Percentiles rank a stretch among this genome's conserved stretches.
Evolutionary conservation across 2,113 vertebrate species (phyloP).

Genomic region (Abramis brama): DNA sequence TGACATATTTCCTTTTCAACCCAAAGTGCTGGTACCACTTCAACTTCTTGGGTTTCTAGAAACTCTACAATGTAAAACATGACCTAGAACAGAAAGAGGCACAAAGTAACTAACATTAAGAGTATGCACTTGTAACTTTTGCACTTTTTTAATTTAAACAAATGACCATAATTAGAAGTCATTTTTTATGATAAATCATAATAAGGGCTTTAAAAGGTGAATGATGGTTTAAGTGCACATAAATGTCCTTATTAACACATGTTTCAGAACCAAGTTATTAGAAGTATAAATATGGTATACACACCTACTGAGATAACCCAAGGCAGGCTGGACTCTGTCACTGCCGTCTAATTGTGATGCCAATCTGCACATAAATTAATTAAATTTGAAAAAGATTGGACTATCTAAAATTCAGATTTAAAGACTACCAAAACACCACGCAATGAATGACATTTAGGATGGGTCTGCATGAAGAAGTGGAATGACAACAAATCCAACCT

Average conservation of each 20-base stretch:
- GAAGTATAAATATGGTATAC: neutral
- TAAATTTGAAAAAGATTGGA: neutral
- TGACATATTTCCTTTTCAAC: neutral
- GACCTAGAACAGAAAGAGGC: neutral
- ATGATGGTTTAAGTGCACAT: neutral
- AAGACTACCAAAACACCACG: neutral
- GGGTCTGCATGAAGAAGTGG: neutral
- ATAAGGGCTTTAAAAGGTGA: neutral
- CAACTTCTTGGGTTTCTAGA: neutral
- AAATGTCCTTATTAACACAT: too few species aligned
- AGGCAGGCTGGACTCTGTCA: neutral
- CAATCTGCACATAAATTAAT: neutral
- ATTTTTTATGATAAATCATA: neutral
- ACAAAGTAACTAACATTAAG: neutral
- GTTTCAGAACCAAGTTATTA: neutral
- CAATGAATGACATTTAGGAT: neutral
- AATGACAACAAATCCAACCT: conserved; percentile 30
- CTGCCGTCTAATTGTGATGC: neutral
- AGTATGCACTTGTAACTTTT: neutral
- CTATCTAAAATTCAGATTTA: neutral
- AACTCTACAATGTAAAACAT: conserved; percentile 17
- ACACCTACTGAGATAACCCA: neutral
- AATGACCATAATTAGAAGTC: neutral
- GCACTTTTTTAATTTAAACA: neutral
- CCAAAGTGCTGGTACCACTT: conserved; percentile 1